Evolutionary conservation across 2,888 invertebrate genomes (phyloP), one percentile per base, ranked within the genome.

Genomic region (Glyphotaelius pellucidus): DNA sequence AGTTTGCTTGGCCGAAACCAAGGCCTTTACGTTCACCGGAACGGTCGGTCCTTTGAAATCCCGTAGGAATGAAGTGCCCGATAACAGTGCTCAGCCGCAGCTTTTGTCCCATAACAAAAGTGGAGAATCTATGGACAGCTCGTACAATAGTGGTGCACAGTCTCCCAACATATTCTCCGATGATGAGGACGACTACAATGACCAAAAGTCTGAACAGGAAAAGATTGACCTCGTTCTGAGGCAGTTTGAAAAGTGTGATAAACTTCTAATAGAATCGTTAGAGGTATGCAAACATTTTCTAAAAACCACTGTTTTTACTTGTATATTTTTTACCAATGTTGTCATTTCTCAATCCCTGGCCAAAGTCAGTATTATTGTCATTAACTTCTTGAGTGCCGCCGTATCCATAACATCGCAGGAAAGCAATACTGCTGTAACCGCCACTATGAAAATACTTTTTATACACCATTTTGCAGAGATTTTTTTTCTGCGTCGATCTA

Each of bases 81-180:
- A 86, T 80, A 47, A 52, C 38, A 90, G 31, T 15, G 32, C 79
- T 15, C 67, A 81, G 14, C 86, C 31, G 5, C 83, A 91, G 15
- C 67, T 67, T 67, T 25, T 38, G 42, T 89, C 89, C 42, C 88
- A 90, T n/a, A 83, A 89, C 79, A 90, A 80, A 42, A 91, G 90
- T 19, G 85, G 86, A 3, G 93, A 93, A 15, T 89, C 92, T n/a
- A 83, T 89, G n/a, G 91, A 92, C 31, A 88, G 90, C 47, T 89
- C 91, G 14, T 93, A 90, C 84, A 90, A 92, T 80, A 92, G 92
- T 42, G 93, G 93, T 14, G 90, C 92, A 2, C 91, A 96, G 86
- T 97, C 97, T 90, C 97, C 97, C 0, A 97, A 97, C 94, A 95
- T 98, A 94, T 97, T 97, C 94, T 97, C 96, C 92, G 97, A 97